Evolutionary conservation across 2,888 invertebrate species (phyloP), one percentile per base, ranked within the genome.

Genomic region (Drosophila birchii): DNA sequence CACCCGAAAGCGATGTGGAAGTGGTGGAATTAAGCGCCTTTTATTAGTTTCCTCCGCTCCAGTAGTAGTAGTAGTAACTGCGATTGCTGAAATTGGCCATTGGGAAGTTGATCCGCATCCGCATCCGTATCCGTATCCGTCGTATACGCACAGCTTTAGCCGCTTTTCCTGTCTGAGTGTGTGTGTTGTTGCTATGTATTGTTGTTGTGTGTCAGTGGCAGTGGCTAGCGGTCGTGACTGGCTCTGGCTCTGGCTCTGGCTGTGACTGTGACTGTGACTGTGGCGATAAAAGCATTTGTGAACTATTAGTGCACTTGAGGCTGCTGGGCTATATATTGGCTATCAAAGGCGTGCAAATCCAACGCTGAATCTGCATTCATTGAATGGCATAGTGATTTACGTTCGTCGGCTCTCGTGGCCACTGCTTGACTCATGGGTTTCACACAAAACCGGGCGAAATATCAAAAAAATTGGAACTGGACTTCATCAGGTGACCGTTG

Each of bases 161-260:
- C 51, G 20, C 20, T 51, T 36, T 16, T 9, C 51, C 34, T 16
- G 51, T 51, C 4, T 32, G 49, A 32, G 2, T 29, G 5, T 29
- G 7, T 26, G 26, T 26, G 7, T 29, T 29, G 18, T 18, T 12
- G n/a, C 5, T 47, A 2, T 41, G 3, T 18, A 3, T 49, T 49
- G 16, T 51, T 51, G 16, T 6, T 34, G 14, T 45, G 77, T 81
- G 81, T 59, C 76, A 74, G 79, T 81, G 84, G 63, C 75, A 73
- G 58, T 73, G 59, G 67, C 53, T 63, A 29, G 60, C 55, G 20
- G 55, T 55, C 23, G 41, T 43, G 55, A 55, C 60, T 62, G 62
- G 59, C 66, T 60, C 47, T 47, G 47, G 47, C 47, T 47, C 29
- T 47, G 47, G 29, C 47, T 63, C 45, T 47, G 57, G 43, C 64